Conservation (phyloP, 2,797 vertebrate species). For the Chromobotia macracanthus region DNA sequence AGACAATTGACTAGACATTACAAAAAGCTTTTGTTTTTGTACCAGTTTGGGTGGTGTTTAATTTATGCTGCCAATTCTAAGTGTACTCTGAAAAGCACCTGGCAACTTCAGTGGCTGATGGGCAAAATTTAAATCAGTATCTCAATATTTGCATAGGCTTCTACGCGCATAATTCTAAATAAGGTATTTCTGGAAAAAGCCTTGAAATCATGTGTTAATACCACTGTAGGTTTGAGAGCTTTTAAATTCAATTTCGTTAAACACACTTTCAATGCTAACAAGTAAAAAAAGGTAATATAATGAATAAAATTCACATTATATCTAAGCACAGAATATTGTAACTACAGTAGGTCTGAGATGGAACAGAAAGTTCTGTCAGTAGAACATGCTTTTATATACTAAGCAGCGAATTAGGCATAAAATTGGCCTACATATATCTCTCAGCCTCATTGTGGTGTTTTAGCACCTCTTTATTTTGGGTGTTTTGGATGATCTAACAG, state of each 20-base stretch:
- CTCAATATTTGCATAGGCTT: neutral
- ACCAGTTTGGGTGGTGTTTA: neutral
- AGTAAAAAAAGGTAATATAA: neutral
- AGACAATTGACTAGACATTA: no score
- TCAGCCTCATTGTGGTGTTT: slow-evolving; percentile 45
- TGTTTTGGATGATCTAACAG: slow-evolving; percentile 42
- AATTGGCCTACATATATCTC: slow-evolving; percentile 39
- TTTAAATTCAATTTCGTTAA: neutral
- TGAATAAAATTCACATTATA: neutral
- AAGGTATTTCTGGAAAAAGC: neutral
- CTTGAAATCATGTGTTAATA: neutral
- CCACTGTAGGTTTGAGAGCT: neutral
- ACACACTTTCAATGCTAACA: neutral
- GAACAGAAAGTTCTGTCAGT: slow-evolving; percentile 17
- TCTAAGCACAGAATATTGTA: neutral
- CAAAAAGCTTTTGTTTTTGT: neutral
- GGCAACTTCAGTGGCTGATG: neutral
- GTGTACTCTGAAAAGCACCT: neutral
- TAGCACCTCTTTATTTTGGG: slow-evolving; percentile 28
- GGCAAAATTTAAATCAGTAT: neutral
- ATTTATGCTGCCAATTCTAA: neutral
- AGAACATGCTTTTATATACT: slow-evolving; percentile 20
- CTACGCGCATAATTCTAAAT: neutral
- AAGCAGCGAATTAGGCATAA: slow-evolving; percentile 32
- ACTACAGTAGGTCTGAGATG: neutral